Evolutionary conservation across 1,140 invertebrate genomes (phyloP), one percentile per base, ranked within the genome.

Genomic region (Zaprionus vittiger): DNA sequence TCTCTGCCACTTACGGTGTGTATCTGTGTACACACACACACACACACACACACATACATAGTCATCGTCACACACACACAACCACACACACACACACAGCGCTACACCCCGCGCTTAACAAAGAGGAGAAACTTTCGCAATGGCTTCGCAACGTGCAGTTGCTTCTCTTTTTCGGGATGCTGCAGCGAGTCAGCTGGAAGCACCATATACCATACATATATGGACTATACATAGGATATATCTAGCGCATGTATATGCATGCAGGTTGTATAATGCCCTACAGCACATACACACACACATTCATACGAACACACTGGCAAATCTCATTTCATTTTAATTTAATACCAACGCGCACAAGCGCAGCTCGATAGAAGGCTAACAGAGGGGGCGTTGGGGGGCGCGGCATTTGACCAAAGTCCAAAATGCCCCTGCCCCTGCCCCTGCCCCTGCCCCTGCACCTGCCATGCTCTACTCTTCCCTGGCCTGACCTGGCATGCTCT

Each of bases 241-340:
- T 57, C 56, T 49, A 26, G 5, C 3, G 20, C 28, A 31, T 31
- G 7, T 52, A 34, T 47, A 47, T 31, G 41, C 60, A 17, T 37
- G 44, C 28, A 5, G 44, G 28, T 67, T 67, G 55, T 49, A 59
- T 67, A 67, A 67, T 67, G 26, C 24, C n/a, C 34, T 49, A 31
- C 4, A 17, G 28, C 26, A 22, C 22, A 22, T 17, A 28, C 65
- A 38, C 44, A 59, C 54, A 60, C 15, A 41, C 14, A 7, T n/a
- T 41, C 38, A 7, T 26, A 20, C 34, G 12, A 15, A 22, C 57
- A 60, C n/a, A 38, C 17, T 20, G 28, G 17, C 44, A 60, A 68
- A 73, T 63, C 66, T 71, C 69, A 76, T 66, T 76, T 63, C 59
- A 72, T 72, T 76, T 76, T 76, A 72, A 76, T 76, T 76, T 71